Conservation (phyloP, 2,888 invertebrate genomes). For the Ennomos quercinarius region DNA sequence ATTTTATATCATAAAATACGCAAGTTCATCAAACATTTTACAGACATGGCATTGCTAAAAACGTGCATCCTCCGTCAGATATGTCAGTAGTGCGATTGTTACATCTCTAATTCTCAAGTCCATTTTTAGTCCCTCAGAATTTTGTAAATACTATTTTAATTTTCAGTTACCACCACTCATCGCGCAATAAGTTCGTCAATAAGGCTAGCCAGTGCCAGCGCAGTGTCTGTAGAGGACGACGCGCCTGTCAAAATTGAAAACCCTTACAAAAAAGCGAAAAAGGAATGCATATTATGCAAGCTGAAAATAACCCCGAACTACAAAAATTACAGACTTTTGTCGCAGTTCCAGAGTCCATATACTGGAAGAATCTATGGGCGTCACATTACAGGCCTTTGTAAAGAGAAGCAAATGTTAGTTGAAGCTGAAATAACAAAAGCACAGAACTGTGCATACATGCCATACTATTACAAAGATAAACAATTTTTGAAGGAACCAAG, state of each 20-base stretch:
- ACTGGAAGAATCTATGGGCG: conserved; percentile 96
- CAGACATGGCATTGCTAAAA: conserved; percentile 60
- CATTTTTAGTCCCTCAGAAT: background rate
- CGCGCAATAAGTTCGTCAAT: conserved; percentile 47
- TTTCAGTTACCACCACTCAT: conserved; percentile 60
- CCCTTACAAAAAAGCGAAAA: conserved; percentile 91
- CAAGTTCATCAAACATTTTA: background rate
- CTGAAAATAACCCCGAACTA: conserved; percentile 93
- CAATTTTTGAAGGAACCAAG: conserved; percentile 94
- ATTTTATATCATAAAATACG: too few species aligned
- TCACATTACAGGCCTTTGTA: conserved; percentile 97
- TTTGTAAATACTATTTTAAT: conserved; percentile 2
- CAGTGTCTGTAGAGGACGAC: conserved; percentile 53
- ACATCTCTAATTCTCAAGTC: background rate
- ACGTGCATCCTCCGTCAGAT: conserved; percentile 54
- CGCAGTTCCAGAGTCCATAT: conserved; percentile 98
- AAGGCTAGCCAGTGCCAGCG: conserved; percentile 41
- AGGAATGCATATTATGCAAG: conserved; percentile 93
- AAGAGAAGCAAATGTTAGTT: conserved; percentile 90
- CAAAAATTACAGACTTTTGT: conserved; percentile 95
- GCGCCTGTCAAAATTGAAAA: conserved; percentile 88
- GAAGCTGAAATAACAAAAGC: conserved; percentile 91
- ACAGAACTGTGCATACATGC: conserved; percentile 93
- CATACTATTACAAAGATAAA: conserved; percentile 91
- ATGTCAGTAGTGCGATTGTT: conserved; percentile 46